Conservation (phyloP, 1,140 invertebrate species). For the Drosophila grimshawi region DNA sequence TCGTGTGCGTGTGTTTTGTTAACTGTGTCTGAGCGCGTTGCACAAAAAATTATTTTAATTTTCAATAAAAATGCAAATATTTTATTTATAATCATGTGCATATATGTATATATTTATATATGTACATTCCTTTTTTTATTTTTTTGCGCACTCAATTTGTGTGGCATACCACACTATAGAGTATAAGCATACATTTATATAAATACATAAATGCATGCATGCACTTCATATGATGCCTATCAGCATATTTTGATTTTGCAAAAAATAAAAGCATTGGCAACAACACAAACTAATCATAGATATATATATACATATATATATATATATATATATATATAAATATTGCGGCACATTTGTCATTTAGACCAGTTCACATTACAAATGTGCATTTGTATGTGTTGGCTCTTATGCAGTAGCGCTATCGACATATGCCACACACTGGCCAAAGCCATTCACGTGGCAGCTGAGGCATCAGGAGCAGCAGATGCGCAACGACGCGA, state of each 20-base stretch:
- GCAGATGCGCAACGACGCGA: too few relatives aligned
- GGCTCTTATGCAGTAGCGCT: not conserved
- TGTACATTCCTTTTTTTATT: not conserved
- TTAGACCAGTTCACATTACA: slow-evolving; percentile 10
- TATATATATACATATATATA: not conserved
- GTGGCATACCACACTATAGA: slow-evolving; percentile 1
- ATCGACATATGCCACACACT: not conserved
- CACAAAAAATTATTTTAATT: slow-evolving; percentile 52
- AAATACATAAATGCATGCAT: not conserved
- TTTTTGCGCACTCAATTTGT: slow-evolving; percentile 30
- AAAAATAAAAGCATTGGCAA: too few relatives aligned
- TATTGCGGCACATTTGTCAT: slow-evolving; percentile 22
- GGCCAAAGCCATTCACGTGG: not conserved
- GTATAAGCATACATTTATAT: not conserved
- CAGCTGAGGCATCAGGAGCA: not conserved
- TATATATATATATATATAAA: slow-evolving; percentile 2
- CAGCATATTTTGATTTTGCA: too few relatives aligned
- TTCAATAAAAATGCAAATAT: slow-evolving; percentile 58
- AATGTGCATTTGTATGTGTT: not conserved
- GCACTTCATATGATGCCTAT: not conserved
- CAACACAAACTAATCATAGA: too few relatives aligned
- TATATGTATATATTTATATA: slow-evolving; percentile 15
- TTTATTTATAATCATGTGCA: slow-evolving; percentile 46
- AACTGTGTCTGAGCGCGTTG: not conserved
- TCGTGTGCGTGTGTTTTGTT: slow-evolving; percentile 5